Evolutionary conservation across 2,113 vertebrate species (phyloP).

Genomic region (Anarrhichthys ocellatus): DNA sequence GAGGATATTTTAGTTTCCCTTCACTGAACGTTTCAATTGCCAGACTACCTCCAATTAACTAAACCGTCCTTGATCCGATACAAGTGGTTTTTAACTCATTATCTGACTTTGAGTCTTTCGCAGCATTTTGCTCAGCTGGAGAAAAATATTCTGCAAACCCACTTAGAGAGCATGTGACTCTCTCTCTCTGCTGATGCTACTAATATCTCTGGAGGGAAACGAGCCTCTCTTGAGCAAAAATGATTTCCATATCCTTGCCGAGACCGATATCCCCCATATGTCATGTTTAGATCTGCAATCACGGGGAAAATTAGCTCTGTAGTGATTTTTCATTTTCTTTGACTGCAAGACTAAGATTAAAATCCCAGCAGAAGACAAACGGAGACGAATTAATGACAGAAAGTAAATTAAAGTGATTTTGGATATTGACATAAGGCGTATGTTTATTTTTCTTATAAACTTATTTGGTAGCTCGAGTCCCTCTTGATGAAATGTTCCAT

Average conservation of each 20-base stretch:
- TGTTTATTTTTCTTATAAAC: not conserved
- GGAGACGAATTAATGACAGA: not conserved
- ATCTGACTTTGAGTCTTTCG: not conserved
- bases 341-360: constrained; percentile 2
- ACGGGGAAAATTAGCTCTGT: constrained; percentile 42
- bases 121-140: not conserved
- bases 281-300: constrained; percentile 67
- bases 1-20: not conserved
- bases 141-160: not conserved
- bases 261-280: constrained; percentile 51
- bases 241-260: constrained; percentile 41
- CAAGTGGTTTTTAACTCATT: not conserved
- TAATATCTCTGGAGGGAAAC: constrained; percentile 38
- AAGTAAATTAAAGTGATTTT: not conserved
- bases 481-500: constrained; percentile 41
- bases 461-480: not conserved
- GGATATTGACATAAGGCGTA: not conserved
- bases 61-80: not conserved
- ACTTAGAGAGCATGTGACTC: not conserved
- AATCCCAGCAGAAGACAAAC: not conserved
- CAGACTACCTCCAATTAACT: not conserved
- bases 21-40: not conserved
- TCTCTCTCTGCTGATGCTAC: not conserved
- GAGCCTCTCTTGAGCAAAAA: constrained; percentile 40
- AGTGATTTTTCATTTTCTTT: not conserved